A percentile compares a stretch with the other conserved stretches of the same genome.
Conservation (phyloP, 2,113 vertebrate species). For the Neogobius melanostomus region DNA sequence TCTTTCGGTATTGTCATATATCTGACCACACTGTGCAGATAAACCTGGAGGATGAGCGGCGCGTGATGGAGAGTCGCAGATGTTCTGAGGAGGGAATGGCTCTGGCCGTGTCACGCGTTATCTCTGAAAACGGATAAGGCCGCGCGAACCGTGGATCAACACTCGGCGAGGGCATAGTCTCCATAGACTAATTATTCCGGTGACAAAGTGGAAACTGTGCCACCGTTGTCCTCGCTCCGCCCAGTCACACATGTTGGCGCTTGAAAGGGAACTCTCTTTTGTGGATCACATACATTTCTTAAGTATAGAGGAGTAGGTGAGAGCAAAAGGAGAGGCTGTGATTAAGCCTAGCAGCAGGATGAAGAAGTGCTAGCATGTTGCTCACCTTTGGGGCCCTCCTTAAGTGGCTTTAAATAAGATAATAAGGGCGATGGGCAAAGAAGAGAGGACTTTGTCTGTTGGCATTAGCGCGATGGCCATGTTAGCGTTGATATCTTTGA, state of each 20-base stretch:
- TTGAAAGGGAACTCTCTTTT: constrained; percentile 42
- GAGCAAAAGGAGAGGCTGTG: constrained; percentile 68
- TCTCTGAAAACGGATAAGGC: constrained; percentile 69
- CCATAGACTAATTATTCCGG: constrained; percentile 77
- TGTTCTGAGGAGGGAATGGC: constrained; percentile 56
- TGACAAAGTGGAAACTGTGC: constrained; percentile 70
- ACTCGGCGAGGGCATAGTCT: constrained; percentile 66
- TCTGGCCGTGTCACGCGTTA: constrained; percentile 61
- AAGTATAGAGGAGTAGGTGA: constrained; percentile 63
- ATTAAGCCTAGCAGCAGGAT: constrained; percentile 67
- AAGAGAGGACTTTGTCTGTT: constrained; percentile 87
- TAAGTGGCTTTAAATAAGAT: constrained; percentile 90
- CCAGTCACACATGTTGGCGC: constrained; percentile 69
- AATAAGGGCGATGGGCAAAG: constrained; percentile 84
- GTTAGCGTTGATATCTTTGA: constrained; percentile 85
- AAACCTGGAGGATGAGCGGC: constrained; percentile 54
- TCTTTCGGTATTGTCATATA: constrained; percentile 31
- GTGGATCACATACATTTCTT: constrained; percentile 37
- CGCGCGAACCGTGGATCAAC: constrained; percentile 62
- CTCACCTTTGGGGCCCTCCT: constrained; percentile 80
- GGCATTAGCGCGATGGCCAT: constrained; percentile 81
- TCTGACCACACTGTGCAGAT: constrained; percentile 44
- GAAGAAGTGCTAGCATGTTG: constrained; percentile 64
- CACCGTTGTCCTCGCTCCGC: constrained; percentile 60
- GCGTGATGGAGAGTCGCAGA: constrained; percentile 67